Conservation (phyloP, 2,888 invertebrate genomes). For the Eubasilissa splendida region DNA sequence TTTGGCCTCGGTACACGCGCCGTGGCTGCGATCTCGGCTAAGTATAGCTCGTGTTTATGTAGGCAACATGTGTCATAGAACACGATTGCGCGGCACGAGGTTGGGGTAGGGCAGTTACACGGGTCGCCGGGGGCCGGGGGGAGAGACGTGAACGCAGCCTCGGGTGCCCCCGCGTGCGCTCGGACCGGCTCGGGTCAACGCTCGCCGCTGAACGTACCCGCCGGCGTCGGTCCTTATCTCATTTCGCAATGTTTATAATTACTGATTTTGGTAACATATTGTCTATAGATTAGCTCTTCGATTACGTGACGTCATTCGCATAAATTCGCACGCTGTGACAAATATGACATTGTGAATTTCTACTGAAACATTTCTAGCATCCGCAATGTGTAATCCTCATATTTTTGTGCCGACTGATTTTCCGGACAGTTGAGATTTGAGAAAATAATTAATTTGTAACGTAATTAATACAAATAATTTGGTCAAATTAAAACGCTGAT, state of each 20-base stretch:
- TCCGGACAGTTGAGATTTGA: no score
- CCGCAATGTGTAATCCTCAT: no score
- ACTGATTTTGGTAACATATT: no score
- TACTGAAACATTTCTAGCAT: no score
- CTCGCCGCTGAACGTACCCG: conserved; percentile 18
- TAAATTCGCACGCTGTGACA: no score
- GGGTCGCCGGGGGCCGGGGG: not conserved
- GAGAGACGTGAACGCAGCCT: conserved; percentile 1
- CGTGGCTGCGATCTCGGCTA: conserved; percentile 20
- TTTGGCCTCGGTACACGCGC: conserved; percentile 19
- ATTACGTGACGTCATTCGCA: no score
- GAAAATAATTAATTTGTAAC: no score
- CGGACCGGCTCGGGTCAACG: conserved; percentile 40
- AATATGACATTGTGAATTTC: no score
- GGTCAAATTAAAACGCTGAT: no score
- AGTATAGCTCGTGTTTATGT: conserved; percentile 34
- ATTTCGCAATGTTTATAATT: conserved; percentile 24
- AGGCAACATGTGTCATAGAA: conserved; percentile 47
- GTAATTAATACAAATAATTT: no score
- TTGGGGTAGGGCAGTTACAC: conserved; percentile 51
- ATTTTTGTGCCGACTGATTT: no score
- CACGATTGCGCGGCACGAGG: conserved; percentile 49
- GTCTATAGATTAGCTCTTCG: no score
- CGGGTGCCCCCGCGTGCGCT: conserved; percentile 14
- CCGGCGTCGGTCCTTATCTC: not conserved